Percentiles rank a stretch among this genome's conserved stretches.
Evolutionary conservation across 2,797 vertebrate genomes (phyloP).

Genomic region (Yasuhikotakia modesta): DNA sequence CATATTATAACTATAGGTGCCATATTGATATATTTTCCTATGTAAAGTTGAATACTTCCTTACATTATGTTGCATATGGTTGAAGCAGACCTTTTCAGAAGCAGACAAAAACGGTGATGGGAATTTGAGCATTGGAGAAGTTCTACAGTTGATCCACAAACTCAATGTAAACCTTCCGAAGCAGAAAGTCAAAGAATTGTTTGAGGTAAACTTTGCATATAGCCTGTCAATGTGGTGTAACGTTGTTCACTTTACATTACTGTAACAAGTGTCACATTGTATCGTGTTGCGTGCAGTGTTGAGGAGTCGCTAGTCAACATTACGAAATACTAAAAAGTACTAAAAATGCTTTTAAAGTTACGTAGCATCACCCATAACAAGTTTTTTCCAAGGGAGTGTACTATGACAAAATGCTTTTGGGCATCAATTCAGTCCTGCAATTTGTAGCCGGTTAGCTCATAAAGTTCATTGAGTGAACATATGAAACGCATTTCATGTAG

Average conservation of each 20-base stretch:
- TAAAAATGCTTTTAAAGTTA: background rate
- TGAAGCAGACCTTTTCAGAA: constrained; percentile 96
- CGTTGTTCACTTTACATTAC: background rate
- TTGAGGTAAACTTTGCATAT: constrained; percentile 78
- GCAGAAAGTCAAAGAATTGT: constrained; percentile 94
- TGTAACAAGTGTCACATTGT: background rate
- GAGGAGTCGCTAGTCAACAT: background rate
- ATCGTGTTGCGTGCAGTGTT: background rate
- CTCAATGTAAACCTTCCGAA: constrained; percentile 94
- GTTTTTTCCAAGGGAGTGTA: background rate
- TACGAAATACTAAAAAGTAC: background rate
- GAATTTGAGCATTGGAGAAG: constrained; percentile 90
- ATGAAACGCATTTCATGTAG: background rate
- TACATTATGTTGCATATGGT: constrained; percentile 80
- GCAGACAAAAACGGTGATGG: constrained; percentile 96
- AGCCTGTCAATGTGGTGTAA: background rate
- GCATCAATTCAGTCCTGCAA: background rate
- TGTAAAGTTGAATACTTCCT: constrained; percentile 53
- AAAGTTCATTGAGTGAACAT: background rate
- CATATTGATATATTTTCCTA: background rate
- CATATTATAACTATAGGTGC: no score
- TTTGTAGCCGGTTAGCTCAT: background rate
- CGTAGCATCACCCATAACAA: background rate
- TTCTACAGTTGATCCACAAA: constrained; percentile 94
- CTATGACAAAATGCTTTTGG: background rate